phyloP scores from a whole-genome alignment of 2,113 vertebrate genomes.

The Zosterops pallidus region DNA sequence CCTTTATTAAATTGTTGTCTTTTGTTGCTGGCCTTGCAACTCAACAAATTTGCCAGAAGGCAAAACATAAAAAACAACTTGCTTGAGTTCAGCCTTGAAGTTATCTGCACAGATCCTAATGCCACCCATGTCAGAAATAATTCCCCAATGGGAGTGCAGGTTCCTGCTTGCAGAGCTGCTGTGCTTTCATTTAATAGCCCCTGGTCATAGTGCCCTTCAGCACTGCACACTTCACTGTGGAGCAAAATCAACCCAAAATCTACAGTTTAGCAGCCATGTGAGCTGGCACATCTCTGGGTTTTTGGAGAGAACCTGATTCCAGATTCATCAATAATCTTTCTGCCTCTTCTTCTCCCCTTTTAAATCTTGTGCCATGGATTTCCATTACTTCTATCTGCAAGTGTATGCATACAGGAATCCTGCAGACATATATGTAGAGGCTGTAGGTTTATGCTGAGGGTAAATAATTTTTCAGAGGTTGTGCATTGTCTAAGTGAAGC shows the following conservation, averaged over 20 bases:
- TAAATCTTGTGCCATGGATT: not conserved
- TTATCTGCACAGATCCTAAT: not conserved
- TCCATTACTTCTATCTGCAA: not conserved
- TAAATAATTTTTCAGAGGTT: not conserved
- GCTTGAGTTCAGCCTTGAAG: not conserved
- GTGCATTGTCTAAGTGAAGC: not conserved
- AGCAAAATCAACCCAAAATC: not conserved
- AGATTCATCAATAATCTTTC: not conserved
- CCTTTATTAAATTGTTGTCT: not conserved
- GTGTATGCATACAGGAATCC: not conserved
- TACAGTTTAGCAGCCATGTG: not conserved
- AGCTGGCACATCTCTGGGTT: not conserved
- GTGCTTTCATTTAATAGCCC: not conserved
- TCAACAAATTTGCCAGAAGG: not conserved
- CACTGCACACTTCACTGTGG: rapidly evolving
- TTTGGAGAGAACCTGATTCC: not conserved
- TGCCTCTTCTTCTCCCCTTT: not conserved
- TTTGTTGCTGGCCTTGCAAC: not conserved
- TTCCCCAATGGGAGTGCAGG: not conserved
- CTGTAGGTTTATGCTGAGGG: not conserved
- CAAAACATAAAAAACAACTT: not conserved
- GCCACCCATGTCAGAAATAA: not conserved
- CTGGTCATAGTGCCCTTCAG: not conserved
- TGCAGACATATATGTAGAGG: not conserved
- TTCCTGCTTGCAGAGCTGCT: not conserved